Evolutionary conservation across 1,140 invertebrate species (phyloP).

Genomic region (Hyphantria cunea): DNA sequence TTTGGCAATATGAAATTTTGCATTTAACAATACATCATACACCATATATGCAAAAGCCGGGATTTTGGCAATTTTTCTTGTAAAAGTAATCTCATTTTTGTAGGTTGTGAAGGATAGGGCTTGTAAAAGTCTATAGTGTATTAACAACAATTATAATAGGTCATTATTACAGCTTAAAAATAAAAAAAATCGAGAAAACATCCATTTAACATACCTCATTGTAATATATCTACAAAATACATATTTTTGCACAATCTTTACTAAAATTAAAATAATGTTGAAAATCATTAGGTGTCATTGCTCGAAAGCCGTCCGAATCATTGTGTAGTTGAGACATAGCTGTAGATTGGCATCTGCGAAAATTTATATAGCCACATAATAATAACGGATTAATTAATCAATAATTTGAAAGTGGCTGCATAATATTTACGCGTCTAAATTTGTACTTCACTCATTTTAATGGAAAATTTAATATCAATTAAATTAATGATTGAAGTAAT

Average conservation of each 20-base stretch:
- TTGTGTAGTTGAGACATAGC: slow-evolving; percentile 17
- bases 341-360: slow-evolving; percentile 19
- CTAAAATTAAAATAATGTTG: not conserved
- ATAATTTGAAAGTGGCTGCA: slow-evolving; percentile 3
- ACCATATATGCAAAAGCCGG: slow-evolving; percentile 50
- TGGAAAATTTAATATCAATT: slow-evolving; percentile 69
- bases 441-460: slow-evolving; percentile 57
- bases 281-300: slow-evolving; percentile 13
- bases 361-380: slow-evolving; percentile 7
- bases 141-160: slow-evolving; percentile 16
- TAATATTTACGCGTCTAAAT: slow-evolving; percentile 2
- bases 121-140: slow-evolving; percentile 46
- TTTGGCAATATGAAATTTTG: slow-evolving; percentile 34
- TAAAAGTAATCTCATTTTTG: slow-evolving; percentile 64
- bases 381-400: not conserved
- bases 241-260: slow-evolving; percentile 50
- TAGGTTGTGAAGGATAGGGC: slow-evolving; percentile 60
- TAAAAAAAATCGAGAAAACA: slow-evolving; percentile 30
- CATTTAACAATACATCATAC: slow-evolving; percentile 51
- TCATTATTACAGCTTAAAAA: slow-evolving; percentile 4
- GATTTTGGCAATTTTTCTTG: slow-evolving; percentile 56
- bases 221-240: slow-evolving; percentile 47
- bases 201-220: slow-evolving; percentile 53
- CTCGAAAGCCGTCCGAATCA: slow-evolving; percentile 34
- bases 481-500: slow-evolving; percentile 58